Percentiles rank a stretch among this genome's conserved stretches.
phyloP scores from a whole-genome alignment of 2,797 vertebrate species.

The Dromococcyx pavoninus region DNA sequence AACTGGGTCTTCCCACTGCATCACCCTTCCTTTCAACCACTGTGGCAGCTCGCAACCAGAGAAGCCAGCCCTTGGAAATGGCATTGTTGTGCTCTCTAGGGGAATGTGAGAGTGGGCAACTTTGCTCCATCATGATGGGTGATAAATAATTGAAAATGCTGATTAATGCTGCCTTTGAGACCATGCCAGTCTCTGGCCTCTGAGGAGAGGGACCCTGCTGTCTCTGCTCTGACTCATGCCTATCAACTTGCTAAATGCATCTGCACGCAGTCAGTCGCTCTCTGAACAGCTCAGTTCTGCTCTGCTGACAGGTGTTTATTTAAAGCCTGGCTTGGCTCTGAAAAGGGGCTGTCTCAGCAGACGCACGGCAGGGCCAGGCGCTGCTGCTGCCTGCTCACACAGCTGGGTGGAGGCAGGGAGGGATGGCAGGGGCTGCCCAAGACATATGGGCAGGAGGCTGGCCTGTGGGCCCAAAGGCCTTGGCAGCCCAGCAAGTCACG shows the following conservation, averaged over 20 bases:
- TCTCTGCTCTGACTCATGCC: background rate
- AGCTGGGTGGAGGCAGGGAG: background rate
- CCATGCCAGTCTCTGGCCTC: background rate
- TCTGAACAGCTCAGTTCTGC: background rate
- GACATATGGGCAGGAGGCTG: background rate
- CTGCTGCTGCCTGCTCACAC: background rate
- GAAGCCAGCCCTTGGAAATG: background rate
- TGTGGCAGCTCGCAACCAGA: background rate
- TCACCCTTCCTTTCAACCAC: background rate
- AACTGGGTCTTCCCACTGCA: background rate
- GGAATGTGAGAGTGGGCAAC: background rate
- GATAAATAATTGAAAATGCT: background rate
- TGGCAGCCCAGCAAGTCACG: background rate
- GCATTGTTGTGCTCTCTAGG: background rate
- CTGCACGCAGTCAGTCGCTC: background rate
- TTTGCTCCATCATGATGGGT: background rate
- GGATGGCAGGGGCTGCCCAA: background rate
- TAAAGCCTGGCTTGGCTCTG: background rate
- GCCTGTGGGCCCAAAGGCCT: background rate
- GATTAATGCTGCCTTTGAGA: slow-evolving; percentile 25
- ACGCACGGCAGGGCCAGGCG: rapidly evolving
- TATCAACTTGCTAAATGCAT: background rate
- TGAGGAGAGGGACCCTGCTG: background rate
- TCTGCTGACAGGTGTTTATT: slow-evolving; percentile 19
- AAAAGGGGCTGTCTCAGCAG: background rate